Base-by-base conservation (phyloP, 2,888 invertebrate genomes). In the Andrena bicolor region DNA sequence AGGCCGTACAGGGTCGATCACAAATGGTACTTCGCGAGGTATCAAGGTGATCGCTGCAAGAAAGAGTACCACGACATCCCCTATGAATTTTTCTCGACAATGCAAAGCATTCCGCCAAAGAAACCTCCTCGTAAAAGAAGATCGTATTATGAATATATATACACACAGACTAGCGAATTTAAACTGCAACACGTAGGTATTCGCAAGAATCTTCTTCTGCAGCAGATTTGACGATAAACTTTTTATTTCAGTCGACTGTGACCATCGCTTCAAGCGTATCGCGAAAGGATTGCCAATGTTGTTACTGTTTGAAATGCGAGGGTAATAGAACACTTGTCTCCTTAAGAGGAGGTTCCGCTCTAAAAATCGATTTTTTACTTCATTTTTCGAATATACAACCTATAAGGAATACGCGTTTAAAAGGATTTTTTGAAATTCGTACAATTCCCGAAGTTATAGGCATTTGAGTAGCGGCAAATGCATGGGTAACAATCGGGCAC, bases 1-100 rank as follows among this genome's bases (percentile, higher is more conserved):
- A 94, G 92, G 85, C 87, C 94, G 1, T 95, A 94, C 84, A 82
- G 86, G 41, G 93, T 94, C 2, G 94, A 95, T 88, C 91, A 91
- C 6, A 84, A 90, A 56, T 90, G 92, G 61, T 88, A 93, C 61
- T 90, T 93, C 23, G 95, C 94, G n/a, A 91, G 92, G 28, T 94
- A 95, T 84, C 92, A 93, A 4, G 87, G 89, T 2, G 91, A 94
- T 86, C 94, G 94, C 73, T 95, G 94, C 86, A 95, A 95, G 26
- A 73, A 70, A 13, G 20, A 63, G 2, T 71, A 66, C 56, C 2
- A 58, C 6, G 49, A 75, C 60, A 10, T 74, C 41, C 32, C 74
- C 0, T 83, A 82, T 48, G 7, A 8, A 0, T 41, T 72, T 20
- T 48, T 20, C 1, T 10, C 8, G 4, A 2, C 16, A 23, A 0